Evolutionary conservation across 2,888 invertebrate species (phyloP), one percentile per base, ranked within the genome.

Genomic region (Drosophila quinaria): DNA sequence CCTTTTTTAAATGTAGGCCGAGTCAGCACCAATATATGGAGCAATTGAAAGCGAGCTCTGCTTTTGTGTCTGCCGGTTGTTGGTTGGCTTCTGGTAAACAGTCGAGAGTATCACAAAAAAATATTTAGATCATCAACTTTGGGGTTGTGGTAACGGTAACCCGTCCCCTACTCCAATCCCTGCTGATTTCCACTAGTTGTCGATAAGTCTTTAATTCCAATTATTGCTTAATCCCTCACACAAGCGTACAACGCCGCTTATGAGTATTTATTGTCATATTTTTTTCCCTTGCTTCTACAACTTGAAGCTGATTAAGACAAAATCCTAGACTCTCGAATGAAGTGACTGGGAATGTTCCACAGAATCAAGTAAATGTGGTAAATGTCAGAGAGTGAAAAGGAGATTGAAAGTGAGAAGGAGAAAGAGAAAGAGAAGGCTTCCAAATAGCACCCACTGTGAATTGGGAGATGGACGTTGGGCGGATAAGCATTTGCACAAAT

Each of bases 401-500:
- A 19, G 6, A 49, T 11, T 2, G 9, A n/a, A 10, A 17, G 13
- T 2, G 9, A 13, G 15, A 19, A 22, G 29, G 3, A 47, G 31
- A 17, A 15, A 52, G 56, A 37, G 55, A 41, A 22, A 41, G n/a
- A 55, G 59, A 42, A 35, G 41, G 47, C 47, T 61, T 29, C 44
- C 9, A 33, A 33, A 55, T 19, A 33, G 56, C 29, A 49, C 46
- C 29, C 37, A 58, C 37, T 52, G 11, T 15, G 50, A 17, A 15
- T 11, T 35, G 9, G n/a, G n/a, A 19, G n/a, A 13, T 19, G 25
- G 54, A 19, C 49, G 42, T 54, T 56, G 61, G 51, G 31, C 50
- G 54, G 35, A 60, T 72, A 67, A 73, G 61, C 80, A 78, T 73
- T 83, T 71, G 76, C 76, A 69, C 78, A 80, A 80, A 80, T 82